Percentiles rank a stretch among this genome's conserved stretches.
phyloP scores from a whole-genome alignment of 2,113 vertebrate species.

The Pavo muticus region DNA sequence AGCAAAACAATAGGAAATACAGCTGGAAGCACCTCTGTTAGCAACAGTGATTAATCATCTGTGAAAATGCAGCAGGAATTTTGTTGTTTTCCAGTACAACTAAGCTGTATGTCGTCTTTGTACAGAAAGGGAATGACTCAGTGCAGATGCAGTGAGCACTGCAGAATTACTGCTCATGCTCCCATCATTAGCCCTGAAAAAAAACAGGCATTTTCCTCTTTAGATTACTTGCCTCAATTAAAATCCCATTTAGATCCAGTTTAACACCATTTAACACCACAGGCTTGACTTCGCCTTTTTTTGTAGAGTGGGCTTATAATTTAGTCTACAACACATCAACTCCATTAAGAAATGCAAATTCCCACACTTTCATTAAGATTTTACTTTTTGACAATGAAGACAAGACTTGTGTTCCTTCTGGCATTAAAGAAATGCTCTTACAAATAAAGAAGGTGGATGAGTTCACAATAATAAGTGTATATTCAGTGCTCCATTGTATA shows the following conservation, averaged over 20 bases:
- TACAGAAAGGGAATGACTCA: background rate
- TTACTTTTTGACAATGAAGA: background rate
- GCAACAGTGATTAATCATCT: conserved; percentile 13
- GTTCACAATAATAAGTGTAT: background rate
- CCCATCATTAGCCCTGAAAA: background rate
- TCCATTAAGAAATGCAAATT: background rate
- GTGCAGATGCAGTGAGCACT: background rate
- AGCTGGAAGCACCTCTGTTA: conserved; percentile 1
- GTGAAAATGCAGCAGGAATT: background rate
- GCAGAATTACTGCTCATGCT: background rate
- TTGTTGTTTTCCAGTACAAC: background rate
- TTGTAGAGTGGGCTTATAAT: background rate
- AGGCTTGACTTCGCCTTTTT: background rate
- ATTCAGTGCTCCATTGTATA: background rate
- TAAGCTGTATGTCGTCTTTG: background rate
- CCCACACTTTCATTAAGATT: background rate
- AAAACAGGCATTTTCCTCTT: background rate
- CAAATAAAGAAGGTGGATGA: background rate
- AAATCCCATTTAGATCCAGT: background rate
- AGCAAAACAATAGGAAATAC: conserved; percentile 28
- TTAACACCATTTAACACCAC: background rate
- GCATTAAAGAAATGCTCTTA: background rate
- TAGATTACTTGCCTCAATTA: background rate
- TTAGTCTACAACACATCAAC: background rate
- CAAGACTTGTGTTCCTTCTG: background rate